Evolutionary conservation across 2,113 vertebrate genomes (phyloP), one percentile per base, ranked within the genome.

Genomic region (Lethenteron camtschaticum): DNA sequence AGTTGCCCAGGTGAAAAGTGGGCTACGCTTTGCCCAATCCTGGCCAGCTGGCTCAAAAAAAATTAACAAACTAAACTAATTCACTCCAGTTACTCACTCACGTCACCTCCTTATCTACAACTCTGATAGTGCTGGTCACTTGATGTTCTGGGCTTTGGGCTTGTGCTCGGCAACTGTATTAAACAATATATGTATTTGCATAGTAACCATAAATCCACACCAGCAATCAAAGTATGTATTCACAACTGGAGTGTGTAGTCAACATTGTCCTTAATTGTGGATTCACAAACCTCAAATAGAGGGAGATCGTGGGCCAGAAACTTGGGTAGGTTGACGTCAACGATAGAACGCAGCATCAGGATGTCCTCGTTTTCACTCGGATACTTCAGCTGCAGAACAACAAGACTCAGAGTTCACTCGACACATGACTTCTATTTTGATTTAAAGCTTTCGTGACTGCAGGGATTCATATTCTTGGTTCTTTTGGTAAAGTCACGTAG

Each of bases 281-380:
- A 41, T 41, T 41, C 41, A 74, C 77, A 75, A 79, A 91, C 89
- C 86, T 84, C 85, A 82, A 90, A 90, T 66, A 95, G 83, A 72
- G 88, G 83, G 74, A 92, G 78, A 79, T 95, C 89, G 4, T 88
- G 87, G 55, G 84, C 78, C 75, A 90, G 79, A 77, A 92, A 92
- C 76, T 94, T 90, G 10, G 87, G 87, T 72, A 89, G 80, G 78
- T 90, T 90, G 68, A 92, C 87, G 77, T 89, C 86, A 72, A 86
- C 87, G 74, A 95, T 92, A 69, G 88, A 90, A 77, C 87, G 82
- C 70, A 90, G 80, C 55, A 89, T 77, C 75, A 89, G 78, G 77
- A 86, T 81, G 77, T 94, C 87, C 83, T 90, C 87, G 72, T 89
- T 85, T 79, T 92, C 89, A 8, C 76, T 77, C 55, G 87, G 87